Evolutionary conservation across 2,797 vertebrate species (phyloP).

Genomic region (Malurus leucopterus): DNA sequence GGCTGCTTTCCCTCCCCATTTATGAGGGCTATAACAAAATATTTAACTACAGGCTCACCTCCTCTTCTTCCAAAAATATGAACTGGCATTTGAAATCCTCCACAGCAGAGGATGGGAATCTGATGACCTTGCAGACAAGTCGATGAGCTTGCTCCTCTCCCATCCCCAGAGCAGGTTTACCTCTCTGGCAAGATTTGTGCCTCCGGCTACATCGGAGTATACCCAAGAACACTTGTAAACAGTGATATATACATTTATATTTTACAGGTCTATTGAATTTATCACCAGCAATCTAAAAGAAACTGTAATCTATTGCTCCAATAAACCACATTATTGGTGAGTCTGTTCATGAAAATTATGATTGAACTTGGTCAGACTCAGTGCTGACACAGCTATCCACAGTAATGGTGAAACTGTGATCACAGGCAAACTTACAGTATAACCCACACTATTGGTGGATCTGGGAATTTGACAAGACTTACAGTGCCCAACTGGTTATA

Average conservation of each 20-base stretch:
- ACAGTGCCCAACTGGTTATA: background rate
- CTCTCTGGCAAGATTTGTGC: background rate
- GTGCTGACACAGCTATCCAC: background rate
- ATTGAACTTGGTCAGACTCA: background rate
- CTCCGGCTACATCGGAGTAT: background rate
- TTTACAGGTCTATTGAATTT: background rate
- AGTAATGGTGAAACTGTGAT: background rate
- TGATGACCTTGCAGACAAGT: too few relatives aligned
- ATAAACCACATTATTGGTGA: background rate
- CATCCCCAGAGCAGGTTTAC: background rate
- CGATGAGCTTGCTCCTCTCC: background rate
- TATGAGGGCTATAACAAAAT: background rate
- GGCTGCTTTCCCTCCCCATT: background rate
- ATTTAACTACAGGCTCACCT: background rate
- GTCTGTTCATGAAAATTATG: background rate
- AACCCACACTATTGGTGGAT: background rate
- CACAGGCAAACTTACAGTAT: background rate
- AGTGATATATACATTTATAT: too few relatives aligned
- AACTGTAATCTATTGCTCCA: background rate
- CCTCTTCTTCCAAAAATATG: background rate
- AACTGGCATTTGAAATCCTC: background rate
- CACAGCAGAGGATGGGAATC: background rate
- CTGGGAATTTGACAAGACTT: background rate
- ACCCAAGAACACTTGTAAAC: background rate
- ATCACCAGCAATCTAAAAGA: background rate